phyloP scores from a whole-genome alignment of 2,797 vertebrate genomes.

The Gadopsis bispinosus region DNA sequence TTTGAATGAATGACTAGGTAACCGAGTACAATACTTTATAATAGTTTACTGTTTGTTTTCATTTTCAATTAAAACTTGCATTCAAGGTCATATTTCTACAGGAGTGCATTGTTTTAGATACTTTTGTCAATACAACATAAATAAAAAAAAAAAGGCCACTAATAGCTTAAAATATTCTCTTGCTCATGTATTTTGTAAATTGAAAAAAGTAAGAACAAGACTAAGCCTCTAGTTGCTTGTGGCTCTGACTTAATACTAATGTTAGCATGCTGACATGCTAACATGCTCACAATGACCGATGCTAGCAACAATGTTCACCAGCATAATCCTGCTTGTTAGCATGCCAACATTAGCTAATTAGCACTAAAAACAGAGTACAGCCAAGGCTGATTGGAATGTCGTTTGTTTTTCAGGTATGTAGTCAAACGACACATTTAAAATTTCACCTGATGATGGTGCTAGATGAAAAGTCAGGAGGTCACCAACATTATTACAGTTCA shows the following conservation, averaged over 20 bases:
- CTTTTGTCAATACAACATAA: background rate
- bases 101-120: background rate
- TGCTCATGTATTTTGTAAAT: background rate
- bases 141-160: background rate
- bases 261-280: background rate
- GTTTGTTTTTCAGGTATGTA: background rate
- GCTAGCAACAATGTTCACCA: no score
- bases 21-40: background rate
- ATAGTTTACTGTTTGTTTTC: background rate
- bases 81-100: background rate
- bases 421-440: no score
- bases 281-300: no score
- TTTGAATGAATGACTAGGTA: constrained; percentile 9
- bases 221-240: background rate
- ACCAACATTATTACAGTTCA: background rate
- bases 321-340: background rate
- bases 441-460: background rate
- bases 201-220: background rate
- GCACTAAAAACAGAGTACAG: no score
- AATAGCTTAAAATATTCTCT: background rate
- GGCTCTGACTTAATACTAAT: background rate
- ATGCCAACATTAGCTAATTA: background rate
- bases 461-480: background rate
- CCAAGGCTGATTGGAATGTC: background rate
- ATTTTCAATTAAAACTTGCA: background rate